These are phyloP conservation scores for Cryptotermes secundus DNA, from an alignment of 1,140 invertebrate species.

Conservation along the genomic window DNA sequence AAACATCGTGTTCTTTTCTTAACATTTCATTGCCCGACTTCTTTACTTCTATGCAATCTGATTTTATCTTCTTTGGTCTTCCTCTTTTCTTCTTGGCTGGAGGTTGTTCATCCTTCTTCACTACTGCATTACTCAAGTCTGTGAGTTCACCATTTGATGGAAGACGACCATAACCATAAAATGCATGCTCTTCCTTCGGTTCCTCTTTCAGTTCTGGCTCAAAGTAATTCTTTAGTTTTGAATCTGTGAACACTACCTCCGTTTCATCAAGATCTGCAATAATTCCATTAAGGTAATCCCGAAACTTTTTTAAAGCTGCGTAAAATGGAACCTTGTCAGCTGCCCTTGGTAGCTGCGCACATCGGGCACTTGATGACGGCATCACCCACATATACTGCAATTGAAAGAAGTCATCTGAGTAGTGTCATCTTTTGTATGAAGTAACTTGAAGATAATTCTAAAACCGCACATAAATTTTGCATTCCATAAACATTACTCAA, in stretches of 20 bases:
- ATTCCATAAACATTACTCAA: too few relatives aligned
- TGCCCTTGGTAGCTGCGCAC: conserved; percentile 90
- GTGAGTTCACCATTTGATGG: conserved; percentile 43
- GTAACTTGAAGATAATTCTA: too few relatives aligned
- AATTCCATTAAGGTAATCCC: conserved; percentile 92
- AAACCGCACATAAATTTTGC: too few relatives aligned
- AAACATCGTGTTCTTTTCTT: conserved; percentile 34
- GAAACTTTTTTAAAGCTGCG: conserved; percentile 88
- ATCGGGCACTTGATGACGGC: conserved; percentile 95
- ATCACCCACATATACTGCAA: conserved; percentile 95
- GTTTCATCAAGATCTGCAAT: conserved; percentile 84
- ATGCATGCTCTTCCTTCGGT: conserved; percentile 41
- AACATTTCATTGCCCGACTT: conserved; percentile 45
- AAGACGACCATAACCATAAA: conserved; percentile 37
- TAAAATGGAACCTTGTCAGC: conserved; percentile 98
- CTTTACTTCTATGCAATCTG: conserved; percentile 45
- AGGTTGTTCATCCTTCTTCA: conserved; percentile 59
- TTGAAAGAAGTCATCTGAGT: background rate
- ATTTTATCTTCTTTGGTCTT: conserved; percentile 81
- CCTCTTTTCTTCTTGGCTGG: conserved; percentile 86
- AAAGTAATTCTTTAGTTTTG: conserved; percentile 63
- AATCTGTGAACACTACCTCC: conserved; percentile 88
- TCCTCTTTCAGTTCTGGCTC: conserved; percentile 50
- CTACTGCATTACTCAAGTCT: conserved; percentile 52
- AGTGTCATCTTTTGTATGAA: too few relatives aligned